Base-by-base conservation (phyloP, 2,113 vertebrate species). In the Sander lucioperca region DNA sequence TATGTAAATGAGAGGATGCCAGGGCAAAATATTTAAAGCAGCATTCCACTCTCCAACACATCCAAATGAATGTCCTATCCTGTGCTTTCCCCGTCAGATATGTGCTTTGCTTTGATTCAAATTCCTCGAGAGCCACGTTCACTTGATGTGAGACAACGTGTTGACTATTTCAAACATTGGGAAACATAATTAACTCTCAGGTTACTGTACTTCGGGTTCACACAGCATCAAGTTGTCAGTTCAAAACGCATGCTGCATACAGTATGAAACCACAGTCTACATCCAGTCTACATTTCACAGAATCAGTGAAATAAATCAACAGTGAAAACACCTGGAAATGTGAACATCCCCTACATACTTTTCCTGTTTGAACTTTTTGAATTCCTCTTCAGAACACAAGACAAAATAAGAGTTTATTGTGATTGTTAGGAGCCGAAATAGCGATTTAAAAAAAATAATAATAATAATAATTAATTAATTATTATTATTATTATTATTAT, bases 1-100 rank as follows among this genome's bases (percentile, higher is more conserved):
- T 30, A 50, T 51, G 59, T 57, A 12, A 74, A 69, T 27, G 58
- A 58, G n/a, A 51, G 27, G 39, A 62, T n/a, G 23, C 68, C 56
- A 5, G 21, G 6, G 71, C 45, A 50, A 58, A 65, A 70, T 61
- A 53, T 82, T 69, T 74, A 57, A 57, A 48, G 65, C 48, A 56
- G 57, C 33, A 19, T 30, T 54, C 48, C 33, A 21, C 23, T 30
- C 39, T 16, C 18, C 18, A 51, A 11, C 25, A 21, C 45, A 43
- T n/a, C 48, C 72, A 64, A 39, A 48, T 13, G 11, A 3, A 36
- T 12, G 16, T 61, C 61, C 74, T 13, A 2, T 21, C 33, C 36
- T 15, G 33, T 23, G 64, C 54, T 68, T 48, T 56, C 58, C 69
- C 8, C 15, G 4, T 4, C 8, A 16, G 48, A 48, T 48, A 9